Base-by-base conservation (phyloP, 1,140 invertebrate species). In the Elymnias hypermnestra region DNA sequence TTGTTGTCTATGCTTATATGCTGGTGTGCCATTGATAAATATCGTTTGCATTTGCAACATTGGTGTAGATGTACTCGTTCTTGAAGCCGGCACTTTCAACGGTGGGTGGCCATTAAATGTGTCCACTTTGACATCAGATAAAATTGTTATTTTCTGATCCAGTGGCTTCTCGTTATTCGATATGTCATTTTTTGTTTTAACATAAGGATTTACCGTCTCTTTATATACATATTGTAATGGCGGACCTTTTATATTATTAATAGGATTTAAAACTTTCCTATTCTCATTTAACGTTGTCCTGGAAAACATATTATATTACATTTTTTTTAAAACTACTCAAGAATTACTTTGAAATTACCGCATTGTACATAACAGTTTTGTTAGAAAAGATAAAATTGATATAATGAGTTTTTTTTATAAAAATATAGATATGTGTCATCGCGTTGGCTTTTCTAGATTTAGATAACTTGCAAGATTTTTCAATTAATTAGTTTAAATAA, bases 101-200 rank as follows among this genome's bases (percentile, higher is more conserved):
- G 14, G 13, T 31, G 31, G 43, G 7, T 22, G 37, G 10, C 26
- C 10, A 19, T 44, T 51, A 12, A 44, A 53, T 9, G 53, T 18
- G 33, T 72, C 69, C n/a, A 83, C 69, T 65, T 77, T 84, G 0
- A 83, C 52, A 51, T 84, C 71, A 23, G 81, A 84, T 12, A 84
- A 28, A 14, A 84, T 83, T 58, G 61, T 75, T 14, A 84, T 62
- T 55, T 72, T 81, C 40, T 54, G 55, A 3, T 82, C 65, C 18
- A 62, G 55, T 22, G 33, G 2, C 43, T 62, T 75, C 10, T 41
- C 45, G 33, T 46, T 64, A 3, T 44, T 46, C 43, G 36, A 15
- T 17, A 18, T 43, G n/a, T 21, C n/a, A n/a, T n/a, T n/a, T n/a
- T n/a, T n/a, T n/a, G n/a, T n/a, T n/a, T n/a, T n/a, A n/a, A n/a